Base-by-base conservation (phyloP, 2,888 invertebrate genomes). In the Cheilosia grossa region DNA sequence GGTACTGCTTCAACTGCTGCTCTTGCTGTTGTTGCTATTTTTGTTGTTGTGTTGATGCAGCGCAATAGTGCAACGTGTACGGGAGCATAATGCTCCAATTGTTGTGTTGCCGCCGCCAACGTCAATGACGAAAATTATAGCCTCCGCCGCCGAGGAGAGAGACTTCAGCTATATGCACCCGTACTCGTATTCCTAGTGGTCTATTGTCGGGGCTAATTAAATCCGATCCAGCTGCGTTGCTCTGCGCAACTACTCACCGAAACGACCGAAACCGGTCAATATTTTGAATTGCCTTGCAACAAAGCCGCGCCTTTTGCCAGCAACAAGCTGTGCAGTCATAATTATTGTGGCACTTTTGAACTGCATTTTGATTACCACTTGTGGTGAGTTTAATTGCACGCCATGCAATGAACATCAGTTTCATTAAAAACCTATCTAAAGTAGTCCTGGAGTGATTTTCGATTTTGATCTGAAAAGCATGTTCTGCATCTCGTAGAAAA, bases 131-230 rank as follows among this genome's bases (percentile, higher is more conserved):
- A 67, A 67, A 67, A 81, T 70, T 67, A 82, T 59, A 78, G 59
- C 59, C 72, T 73, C 59, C 42, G 58, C 51, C 53, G 42, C 13
- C 27, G 27, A 30, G 19, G 56, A 24, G 51, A 51, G 24, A 47
- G 51, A n/a, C 53, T 61, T 44, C 15, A 19, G 7, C 17, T n/a
- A 27, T 27, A 27, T 27, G 2, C 6, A 44, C n/a, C 44, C 24
- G 13, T n/a, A 81, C 17, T 44, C 51, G 56, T 49, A 66, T 40
- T 40, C 54, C 61, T 74, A 63, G 49, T 56, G 51, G 75, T 56
- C 72, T 81, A 67, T 81, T 85, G 85, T 85, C 72, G 81, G 66
- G 81, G 61, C 70, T 85, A 81, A 85, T 85, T 81, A 85, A 66
- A 75, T 67, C 49, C 72, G 53, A 80, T 70, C 61, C 80, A 70